Evolutionary conservation across 1,140 invertebrate genomes (phyloP), one percentile per base, ranked within the genome.

Genomic region (Euglossa dilemma): DNA sequence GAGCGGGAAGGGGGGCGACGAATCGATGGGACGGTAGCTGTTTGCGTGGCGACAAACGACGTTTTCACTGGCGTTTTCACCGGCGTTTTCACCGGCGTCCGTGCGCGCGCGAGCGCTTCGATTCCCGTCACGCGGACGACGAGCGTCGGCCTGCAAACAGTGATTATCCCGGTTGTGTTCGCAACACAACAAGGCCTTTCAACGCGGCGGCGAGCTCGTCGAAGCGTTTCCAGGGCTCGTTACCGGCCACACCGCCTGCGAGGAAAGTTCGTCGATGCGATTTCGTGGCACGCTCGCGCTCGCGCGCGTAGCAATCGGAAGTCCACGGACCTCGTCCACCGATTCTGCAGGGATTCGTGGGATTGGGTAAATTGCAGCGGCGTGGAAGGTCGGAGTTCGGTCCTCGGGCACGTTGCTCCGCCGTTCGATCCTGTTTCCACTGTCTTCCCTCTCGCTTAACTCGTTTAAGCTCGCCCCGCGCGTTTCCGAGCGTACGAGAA

Each of bases 141-240:
- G 16, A 45, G 12, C 28, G 43, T 50, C 36, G 67, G 36, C 18
- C 25, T 36, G 47, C 67, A 72, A 80, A 80, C 57, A 71, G 67
- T 45, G 67, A 72, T 80, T 61, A 80, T 79, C 45, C 67, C 43
- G 14, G 77, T 71, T 79, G 66, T 61, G 28, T 18, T n/a, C 18
- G 45, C 23, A 45, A 28, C 52, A 9, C 20, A 18, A 59, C 77
- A 52, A 61, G 5, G 59, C 45, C 45, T 54, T 71, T 54, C 77
- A 71, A 45, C 45, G n/a, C 23, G 52, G 25, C 50, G 14, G 54
- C 70, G 54, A 18, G 20, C 12, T 52, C 45, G 28, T 36, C 25
- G 43, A 0, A 28, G 43, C 72, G 63, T 20, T 45, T 45, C 8
- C 50, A 20, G 50, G 28, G 23, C 50, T 66, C 50, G 75, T 77